These are phyloP conservation scores for Aramus guarauna DNA, from an alignment of 2,113 vertebrate species.

Conservation along the genomic window DNA sequence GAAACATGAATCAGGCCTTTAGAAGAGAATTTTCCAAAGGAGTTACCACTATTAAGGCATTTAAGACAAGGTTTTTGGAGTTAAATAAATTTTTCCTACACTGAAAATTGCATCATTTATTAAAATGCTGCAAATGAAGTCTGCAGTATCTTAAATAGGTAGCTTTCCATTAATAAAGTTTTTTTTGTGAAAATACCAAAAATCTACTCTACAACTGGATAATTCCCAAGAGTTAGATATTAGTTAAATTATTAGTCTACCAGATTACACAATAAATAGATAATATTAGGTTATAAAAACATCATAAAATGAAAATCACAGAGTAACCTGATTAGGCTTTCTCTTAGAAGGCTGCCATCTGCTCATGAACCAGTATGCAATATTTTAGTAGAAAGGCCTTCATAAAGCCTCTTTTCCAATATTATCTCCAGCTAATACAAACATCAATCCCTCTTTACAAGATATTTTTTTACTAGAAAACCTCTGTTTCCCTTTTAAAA, in stretches of 20 bases:
- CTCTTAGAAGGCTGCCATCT: conserved; percentile 16
- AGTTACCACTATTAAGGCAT: not conserved
- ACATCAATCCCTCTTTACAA: not conserved
- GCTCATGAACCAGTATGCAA: not conserved
- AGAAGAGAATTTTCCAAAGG: not conserved
- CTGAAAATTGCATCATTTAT: not conserved
- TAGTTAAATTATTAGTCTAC: not conserved
- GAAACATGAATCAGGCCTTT: not conserved
- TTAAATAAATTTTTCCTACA: not conserved
- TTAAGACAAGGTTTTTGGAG: not conserved
- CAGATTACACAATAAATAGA: conserved; percentile 19
- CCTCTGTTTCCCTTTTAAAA: not conserved
- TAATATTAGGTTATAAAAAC: not conserved
- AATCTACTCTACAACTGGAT: not conserved
- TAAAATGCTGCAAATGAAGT: not conserved
- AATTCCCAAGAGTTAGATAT: not conserved
- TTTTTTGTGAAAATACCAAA: not conserved
- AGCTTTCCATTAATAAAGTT: not conserved
- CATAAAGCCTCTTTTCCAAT: conserved; percentile 23
- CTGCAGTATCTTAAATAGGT: not conserved
- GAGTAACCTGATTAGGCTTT: not conserved
- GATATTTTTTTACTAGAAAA: not conserved
- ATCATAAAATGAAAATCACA: not conserved
- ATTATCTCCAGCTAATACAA: not conserved
- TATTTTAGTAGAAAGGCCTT: not conserved